Conservation (phyloP, 2,888 invertebrate species). For the Eilema sororculum region DNA sequence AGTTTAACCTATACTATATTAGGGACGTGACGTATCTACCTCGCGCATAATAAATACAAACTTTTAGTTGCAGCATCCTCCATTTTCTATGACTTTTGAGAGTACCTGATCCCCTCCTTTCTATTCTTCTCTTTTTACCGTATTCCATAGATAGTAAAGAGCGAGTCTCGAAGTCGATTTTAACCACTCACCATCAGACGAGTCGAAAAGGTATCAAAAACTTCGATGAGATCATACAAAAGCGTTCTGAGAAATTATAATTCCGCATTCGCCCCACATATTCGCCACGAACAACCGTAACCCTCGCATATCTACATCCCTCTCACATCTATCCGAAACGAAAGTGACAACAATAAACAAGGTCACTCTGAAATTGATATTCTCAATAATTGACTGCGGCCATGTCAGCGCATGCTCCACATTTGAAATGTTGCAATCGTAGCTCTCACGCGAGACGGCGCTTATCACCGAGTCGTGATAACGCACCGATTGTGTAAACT, state of each 20-base stretch:
- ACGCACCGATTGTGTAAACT: slow-evolving; percentile 58
- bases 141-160: no score
- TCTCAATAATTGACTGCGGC: slow-evolving; percentile 47
- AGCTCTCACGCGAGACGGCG: slow-evolving; percentile 54
- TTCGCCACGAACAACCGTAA: neutral
- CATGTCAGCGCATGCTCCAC: slow-evolving; percentile 50
- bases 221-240: neutral
- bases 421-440: slow-evolving; percentile 59
- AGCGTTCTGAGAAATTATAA: neutral
- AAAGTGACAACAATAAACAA: slow-evolving; percentile 7
- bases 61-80: neutral
- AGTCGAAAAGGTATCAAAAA: no score
- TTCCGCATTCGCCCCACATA: neutral
- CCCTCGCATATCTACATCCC: neutral
- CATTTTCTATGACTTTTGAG: neutral
- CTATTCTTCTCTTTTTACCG: no score
- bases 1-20: no score
- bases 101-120: no score
- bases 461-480: slow-evolving; percentile 62
- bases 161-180: no score
- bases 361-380: slow-evolving; percentile 37
- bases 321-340: neutral
- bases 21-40: no score
- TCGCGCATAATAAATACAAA: no score
- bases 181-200: no score